A percentile compares a stretch with the other conserved stretches of the same genome.
These are phyloP conservation scores for Haliclona indistincta DNA, from an alignment of 37 sponge, comb jelly and placozoan species.

Conservation along the genomic window DNA sequence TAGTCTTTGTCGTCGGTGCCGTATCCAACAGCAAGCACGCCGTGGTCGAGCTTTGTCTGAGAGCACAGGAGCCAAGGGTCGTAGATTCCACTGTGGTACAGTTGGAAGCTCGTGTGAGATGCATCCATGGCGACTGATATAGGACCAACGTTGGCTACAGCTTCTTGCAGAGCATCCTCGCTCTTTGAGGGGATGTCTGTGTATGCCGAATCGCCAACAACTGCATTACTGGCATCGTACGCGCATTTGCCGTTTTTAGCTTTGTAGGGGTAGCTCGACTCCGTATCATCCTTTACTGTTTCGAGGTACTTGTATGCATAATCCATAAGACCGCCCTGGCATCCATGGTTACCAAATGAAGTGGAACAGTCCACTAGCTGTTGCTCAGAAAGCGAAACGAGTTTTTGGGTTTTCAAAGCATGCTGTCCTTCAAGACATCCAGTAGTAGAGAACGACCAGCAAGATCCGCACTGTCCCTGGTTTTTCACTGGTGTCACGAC, in stretches of 20 bases:
- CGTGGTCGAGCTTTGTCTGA: slow-evolving; percentile 30
- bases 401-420: slow-evolving; percentile 9
- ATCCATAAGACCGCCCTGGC: slow-evolving; percentile 96
- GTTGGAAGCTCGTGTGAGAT: slow-evolving; percentile 66
- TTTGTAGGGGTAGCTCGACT: slow-evolving; percentile 90
- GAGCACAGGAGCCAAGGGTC: slow-evolving; percentile 12
- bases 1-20: slow-evolving; percentile 23
- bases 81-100: slow-evolving; percentile 78
- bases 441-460: slow-evolving; percentile 96
- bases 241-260: slow-evolving; percentile 77
- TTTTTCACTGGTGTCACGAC: slow-evolving; percentile 74
- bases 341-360: slow-evolving; percentile 89
- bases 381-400: slow-evolving; percentile 90
- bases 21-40: slow-evolving; percentile 51
- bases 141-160: slow-evolving; percentile 77
- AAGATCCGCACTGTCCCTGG: slow-evolving; percentile 93
- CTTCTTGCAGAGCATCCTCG: slow-evolving; percentile 66
- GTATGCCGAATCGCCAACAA: slow-evolving; percentile 66
- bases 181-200: slow-evolving; percentile 45
- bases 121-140: slow-evolving; percentile 96
- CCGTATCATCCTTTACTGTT: slow-evolving; percentile 80
- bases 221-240: slow-evolving; percentile 57
- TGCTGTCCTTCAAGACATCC: slow-evolving; percentile 90
- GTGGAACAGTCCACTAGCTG: slow-evolving; percentile 93
- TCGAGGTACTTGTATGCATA: slow-evolving; percentile 85